These are phyloP conservation scores for Prionace glauca DNA, from an alignment of 2,797 vertebrate genomes.

Conservation along the genomic window DNA sequence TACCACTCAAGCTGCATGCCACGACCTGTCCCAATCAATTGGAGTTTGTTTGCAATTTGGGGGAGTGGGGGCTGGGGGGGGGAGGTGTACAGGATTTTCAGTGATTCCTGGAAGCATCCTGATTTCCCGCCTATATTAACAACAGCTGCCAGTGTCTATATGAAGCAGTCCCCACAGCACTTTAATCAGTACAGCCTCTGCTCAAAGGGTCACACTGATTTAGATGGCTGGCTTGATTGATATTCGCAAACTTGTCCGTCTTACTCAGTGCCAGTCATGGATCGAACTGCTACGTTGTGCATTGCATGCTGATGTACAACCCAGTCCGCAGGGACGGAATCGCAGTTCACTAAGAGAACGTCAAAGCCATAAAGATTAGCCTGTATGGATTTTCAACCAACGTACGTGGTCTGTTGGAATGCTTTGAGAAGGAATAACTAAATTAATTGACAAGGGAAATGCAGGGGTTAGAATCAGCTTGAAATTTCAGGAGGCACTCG, in stretches of 20 bases:
- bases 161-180: slow-evolving; percentile 17
- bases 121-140: slow-evolving; percentile 14
- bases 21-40: slow-evolving; percentile 28
- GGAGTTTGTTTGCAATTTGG: slow-evolving; percentile 29
- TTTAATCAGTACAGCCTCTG: not conserved
- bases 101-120: not conserved
- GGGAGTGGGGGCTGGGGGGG: not conserved
- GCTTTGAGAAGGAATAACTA: slow-evolving; percentile 27
- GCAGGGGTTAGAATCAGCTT: not conserved
- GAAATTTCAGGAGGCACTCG: not conserved
- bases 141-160: slow-evolving; percentile 23
- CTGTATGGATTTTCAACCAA: slow-evolving; percentile 29
- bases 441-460: slow-evolving; percentile 32
- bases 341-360: not conserved
- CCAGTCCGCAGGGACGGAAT: not conserved
- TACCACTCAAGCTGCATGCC: slow-evolving; percentile 5
- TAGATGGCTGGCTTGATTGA: not conserved
- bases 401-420: not conserved
- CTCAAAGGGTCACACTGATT: not conserved
- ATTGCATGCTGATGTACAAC: slow-evolving; percentile 17
- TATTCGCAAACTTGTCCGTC: not conserved
- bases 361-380: not conserved
- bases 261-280: not conserved
- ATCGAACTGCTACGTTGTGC: slow-evolving; percentile 15
- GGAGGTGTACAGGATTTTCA: not conserved